These are phyloP conservation scores for Dichetophora obliterata DNA, from an alignment of 2,888 invertebrate species.

Conservation along the genomic window DNA sequence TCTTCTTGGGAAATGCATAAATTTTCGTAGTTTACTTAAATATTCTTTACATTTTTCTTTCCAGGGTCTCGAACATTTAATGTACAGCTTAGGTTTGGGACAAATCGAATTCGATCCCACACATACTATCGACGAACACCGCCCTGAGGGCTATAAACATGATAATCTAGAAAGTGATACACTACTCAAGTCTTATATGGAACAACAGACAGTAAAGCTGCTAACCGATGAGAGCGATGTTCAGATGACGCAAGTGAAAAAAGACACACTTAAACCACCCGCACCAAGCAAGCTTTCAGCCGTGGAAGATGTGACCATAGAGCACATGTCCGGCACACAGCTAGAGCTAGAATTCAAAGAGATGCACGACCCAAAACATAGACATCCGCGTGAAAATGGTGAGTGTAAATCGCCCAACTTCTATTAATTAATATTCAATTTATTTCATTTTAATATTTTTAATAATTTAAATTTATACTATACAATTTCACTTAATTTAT, in stretches of 20 bases:
- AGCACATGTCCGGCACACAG: background rate
- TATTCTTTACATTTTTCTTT: constrained; percentile 19
- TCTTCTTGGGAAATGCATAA: too few relatives aligned
- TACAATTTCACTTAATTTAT: too few relatives aligned
- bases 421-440: too few relatives aligned
- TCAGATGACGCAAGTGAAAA: constrained; percentile 37
- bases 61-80: constrained; percentile 78
- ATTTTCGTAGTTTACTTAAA: background rate
- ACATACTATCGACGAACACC: constrained; percentile 67
- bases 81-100: constrained; percentile 77
- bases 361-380: constrained; percentile 69
- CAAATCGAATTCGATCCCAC: constrained; percentile 72
- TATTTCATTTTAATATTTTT: too few relatives aligned
- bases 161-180: constrained; percentile 46
- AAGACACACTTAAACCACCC: constrained; percentile 18
- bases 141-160: constrained; percentile 58
- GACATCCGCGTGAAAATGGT: constrained; percentile 68
- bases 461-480: too few relatives aligned
- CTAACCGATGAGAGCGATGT: constrained; percentile 48
- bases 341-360: constrained; percentile 59
- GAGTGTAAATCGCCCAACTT: constrained; percentile 46
- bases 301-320: constrained; percentile 17
- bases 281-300: too few relatives aligned
- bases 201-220: constrained; percentile 52
- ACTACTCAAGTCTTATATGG: constrained; percentile 49